Base-by-base conservation (phyloP, 2,113 vertebrate species). In the Brevimyrus niger region DNA sequence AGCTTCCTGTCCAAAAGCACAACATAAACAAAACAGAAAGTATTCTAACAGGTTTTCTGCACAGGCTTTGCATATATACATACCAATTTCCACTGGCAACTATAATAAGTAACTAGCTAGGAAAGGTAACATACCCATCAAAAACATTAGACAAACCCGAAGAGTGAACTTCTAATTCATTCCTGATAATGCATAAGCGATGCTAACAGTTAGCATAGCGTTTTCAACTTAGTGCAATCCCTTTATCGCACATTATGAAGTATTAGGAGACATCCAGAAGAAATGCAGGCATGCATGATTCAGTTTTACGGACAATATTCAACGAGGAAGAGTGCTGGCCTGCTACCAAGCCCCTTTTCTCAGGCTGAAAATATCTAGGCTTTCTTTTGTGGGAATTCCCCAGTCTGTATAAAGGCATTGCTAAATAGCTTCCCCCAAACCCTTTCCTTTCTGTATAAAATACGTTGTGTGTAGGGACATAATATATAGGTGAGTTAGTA, bases 371-470 rank as follows among this genome's bases (percentile, higher is more conserved):
- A 89, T 93, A 92, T 92, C 89, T 93, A 89, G 90, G 92, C 92
- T 94, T 93, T 94, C 90, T 92, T 94, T 93, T 92, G 90, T 90
- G 95, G 96, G 95, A 96, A 96, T 95, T 95, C 95, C 96, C 95
- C 95, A 92, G 91, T 90, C 91, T 93, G 89, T 91, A 80, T 65
- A 89, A 93, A 91, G 91, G 88, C 92, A 92, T 92, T 93, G 92
- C 93, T 89, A 94, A 93, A 94, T 92, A 92, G 94, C 95, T 94
- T 95, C 93, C 94, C 93, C 93, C 92, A 88, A 90, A 89, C 92
- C 94, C 93, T 93, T 92, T 91, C 94, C 93, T 95, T 96, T 96
- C 93, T 95, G 95, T 95, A 94, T 94, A 95, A 96, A 94, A 93
- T 90, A 91, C 92, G 87, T 94, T 92, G 94, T 92, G 88, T 93